Percentiles rank a stretch among this genome's conserved stretches.
phyloP scores from a whole-genome alignment of 2,113 vertebrate genomes.

The Gavialis gangeticus region DNA sequence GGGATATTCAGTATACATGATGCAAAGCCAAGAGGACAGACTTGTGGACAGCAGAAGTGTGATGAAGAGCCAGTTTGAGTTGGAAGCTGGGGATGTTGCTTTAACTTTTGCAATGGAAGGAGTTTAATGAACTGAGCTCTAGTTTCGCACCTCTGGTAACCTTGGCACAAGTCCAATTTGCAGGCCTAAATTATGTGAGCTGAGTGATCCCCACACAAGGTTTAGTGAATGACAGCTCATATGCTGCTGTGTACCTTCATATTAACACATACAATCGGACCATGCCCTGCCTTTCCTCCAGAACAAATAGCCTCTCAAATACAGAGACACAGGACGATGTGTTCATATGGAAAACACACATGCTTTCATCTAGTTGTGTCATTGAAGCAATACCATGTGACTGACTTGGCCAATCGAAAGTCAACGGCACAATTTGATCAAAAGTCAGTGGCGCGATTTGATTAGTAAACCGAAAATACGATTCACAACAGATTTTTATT shows the following conservation, averaged over 20 bases:
- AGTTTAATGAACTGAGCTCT: constrained; percentile 52
- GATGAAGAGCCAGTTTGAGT: fast-evolving
- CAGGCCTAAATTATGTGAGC: constrained; percentile 53
- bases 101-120: fast-evolving
- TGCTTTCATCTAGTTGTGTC: neutral
- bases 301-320: neutral
- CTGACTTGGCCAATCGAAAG: neutral
- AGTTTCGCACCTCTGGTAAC: constrained; percentile 53
- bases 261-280: neutral
- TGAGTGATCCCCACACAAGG: neutral
- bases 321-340: neutral
- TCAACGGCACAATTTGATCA: fast-evolving
- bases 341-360: neutral
- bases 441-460: neutral
- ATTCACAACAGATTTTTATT: constrained; percentile 7
- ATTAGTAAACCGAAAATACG: neutral
- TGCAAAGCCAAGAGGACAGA: fast-evolving
- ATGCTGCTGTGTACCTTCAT: fast-evolving
- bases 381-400: neutral
- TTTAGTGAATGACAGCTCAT: constrained; percentile 11
- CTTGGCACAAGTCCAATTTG: constrained; percentile 60
- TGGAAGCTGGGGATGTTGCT: neutral
- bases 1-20: fast-evolving
- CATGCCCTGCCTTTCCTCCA: neutral
- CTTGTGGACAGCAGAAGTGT: neutral